phyloP scores from a whole-genome alignment of 1,140 invertebrate species.

The Neodiprion fabricii region DNA sequence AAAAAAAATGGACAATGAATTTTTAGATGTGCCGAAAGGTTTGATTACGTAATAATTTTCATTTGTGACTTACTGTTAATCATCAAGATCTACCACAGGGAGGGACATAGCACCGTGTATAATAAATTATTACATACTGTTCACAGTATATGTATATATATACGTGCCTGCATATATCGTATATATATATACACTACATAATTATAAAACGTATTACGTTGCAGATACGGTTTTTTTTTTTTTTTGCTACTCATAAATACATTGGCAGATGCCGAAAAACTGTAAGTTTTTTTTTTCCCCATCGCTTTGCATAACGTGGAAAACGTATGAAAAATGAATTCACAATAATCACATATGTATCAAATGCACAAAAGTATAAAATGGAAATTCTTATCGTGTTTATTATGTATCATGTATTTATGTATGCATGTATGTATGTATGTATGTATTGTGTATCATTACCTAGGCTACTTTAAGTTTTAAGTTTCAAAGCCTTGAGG shows the following conservation, averaged over 20 bases:
- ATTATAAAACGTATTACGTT: not conserved
- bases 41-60: not conserved
- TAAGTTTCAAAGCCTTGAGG: not conserved
- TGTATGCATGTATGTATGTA: too few relatives aligned
- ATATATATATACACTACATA: slow-evolving; percentile 11
- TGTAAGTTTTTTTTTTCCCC: not conserved
- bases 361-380: slow-evolving; percentile 1
- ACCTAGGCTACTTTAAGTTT: not conserved
- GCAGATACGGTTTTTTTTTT: not conserved
- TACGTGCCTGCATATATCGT: slow-evolving; percentile 13
- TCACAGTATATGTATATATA: slow-evolving; percentile 24
- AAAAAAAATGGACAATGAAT: not conserved
- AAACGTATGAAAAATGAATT: too few relatives aligned
- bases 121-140: slow-evolving; percentile 30
- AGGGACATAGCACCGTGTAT: slow-evolving; percentile 30
- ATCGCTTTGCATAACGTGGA: too few relatives aligned
- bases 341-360: not conserved
- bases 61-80: slow-evolving; percentile 9
- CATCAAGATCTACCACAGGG: slow-evolving; percentile 12
- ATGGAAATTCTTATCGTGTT: not conserved
- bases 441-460: not conserved
- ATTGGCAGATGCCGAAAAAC: not conserved
- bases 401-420: not conserved
- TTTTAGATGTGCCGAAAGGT: not conserved
- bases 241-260: not conserved